phyloP scores from a whole-genome alignment of 2,888 invertebrate species.

The Theretra japonica region DNA sequence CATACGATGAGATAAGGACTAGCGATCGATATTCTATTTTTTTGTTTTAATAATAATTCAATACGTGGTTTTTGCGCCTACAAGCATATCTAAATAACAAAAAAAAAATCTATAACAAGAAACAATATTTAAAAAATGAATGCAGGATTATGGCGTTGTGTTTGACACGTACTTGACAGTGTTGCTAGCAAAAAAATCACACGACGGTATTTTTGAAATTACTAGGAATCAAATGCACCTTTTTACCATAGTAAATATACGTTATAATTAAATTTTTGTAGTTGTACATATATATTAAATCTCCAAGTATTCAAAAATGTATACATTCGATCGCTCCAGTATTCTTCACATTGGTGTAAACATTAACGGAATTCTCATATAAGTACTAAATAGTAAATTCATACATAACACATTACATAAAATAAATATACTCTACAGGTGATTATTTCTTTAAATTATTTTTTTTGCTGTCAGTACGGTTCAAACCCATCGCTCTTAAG shows the following conservation, averaged over 20 bases:
- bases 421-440: background rate
- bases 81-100: constrained; percentile 70
- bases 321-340: background rate
- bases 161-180: background rate
- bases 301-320: background rate
- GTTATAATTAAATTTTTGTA: no score
- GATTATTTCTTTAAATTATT: background rate
- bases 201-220: no score
- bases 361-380: background rate
- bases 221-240: background rate
- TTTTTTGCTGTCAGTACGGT: constrained; percentile 44
- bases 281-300: no score
- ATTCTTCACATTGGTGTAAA: background rate
- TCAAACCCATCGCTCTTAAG: constrained; percentile 39
- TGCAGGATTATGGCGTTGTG: constrained; percentile 41
- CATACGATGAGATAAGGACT: constrained; percentile 73
- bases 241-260: no score
- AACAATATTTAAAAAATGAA: constrained; percentile 71
- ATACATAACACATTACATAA: background rate
- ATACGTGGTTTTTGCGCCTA: constrained; percentile 53
- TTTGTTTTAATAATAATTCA: constrained; percentile 40
- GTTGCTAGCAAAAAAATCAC: background rate
- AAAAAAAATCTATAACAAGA: constrained; percentile 72
- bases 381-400: background rate
- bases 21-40: constrained; percentile 64